A percentile compares a stretch with the other conserved stretches of the same genome.
Conservation (phyloP, 2,113 vertebrate genomes). For the Platichthys flesus region DNA sequence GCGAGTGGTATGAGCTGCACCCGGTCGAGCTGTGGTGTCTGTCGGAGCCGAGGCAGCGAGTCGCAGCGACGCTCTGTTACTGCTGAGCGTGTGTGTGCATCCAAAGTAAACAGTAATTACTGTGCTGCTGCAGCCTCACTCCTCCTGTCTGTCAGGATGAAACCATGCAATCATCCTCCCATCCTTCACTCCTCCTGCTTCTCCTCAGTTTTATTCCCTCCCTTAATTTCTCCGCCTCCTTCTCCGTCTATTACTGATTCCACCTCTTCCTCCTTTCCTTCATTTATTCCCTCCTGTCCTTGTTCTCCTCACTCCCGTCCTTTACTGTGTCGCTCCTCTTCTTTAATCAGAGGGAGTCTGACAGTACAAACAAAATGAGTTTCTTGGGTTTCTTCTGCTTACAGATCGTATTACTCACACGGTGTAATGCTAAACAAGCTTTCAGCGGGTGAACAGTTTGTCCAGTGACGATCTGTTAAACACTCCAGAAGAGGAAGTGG, state of each 20-base stretch:
- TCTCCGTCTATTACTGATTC: not conserved
- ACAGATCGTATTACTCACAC: not conserved
- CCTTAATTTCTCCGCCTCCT: not conserved
- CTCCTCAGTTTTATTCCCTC: not conserved
- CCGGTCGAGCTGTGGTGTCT: conserved; percentile 11
- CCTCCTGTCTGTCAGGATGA: conserved; percentile 59
- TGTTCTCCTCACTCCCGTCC: not conserved
- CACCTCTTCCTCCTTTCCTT: not conserved
- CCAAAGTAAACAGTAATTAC: conserved; percentile 78
- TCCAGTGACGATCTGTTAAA: not conserved
- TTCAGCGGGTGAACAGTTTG: not conserved
- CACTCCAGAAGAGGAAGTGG: conserved; percentile 21
- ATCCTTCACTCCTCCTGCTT: conserved; percentile 39
- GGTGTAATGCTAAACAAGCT: not conserved
- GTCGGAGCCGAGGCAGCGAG: conserved; percentile 63
- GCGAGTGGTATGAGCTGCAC: conserved; percentile 14
- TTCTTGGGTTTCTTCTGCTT: not conserved
- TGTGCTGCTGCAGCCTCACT: conserved; percentile 63
- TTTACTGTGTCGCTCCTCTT: not conserved
- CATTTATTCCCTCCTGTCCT: not conserved
- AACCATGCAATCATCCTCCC: conserved; percentile 64
- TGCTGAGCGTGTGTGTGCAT: conserved; percentile 28
- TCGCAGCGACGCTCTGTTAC: conserved; percentile 17
- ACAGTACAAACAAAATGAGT: not conserved
- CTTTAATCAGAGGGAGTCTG: conserved; percentile 17